Evolutionary conservation across 2,888 invertebrate genomes (phyloP), one percentile per base, ranked within the genome.

Genomic region (Trichopoda pennipes): DNA sequence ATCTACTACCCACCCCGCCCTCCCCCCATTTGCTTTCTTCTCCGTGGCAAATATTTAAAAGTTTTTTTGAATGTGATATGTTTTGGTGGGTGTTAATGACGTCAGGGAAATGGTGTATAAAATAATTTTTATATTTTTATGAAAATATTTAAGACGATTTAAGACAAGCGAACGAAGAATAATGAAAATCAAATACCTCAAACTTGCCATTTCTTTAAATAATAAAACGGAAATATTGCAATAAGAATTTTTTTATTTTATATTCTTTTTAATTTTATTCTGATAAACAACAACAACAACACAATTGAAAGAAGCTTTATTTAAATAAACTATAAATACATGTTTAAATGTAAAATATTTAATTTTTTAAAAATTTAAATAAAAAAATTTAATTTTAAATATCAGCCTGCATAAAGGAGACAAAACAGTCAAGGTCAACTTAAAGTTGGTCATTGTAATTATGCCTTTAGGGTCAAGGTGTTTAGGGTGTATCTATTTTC

Each of bases 1-100:
- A 38, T 4, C 17, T 4, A n/a, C n/a, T 32, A 0, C 1, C 4
- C 8, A 32, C 32, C 3, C 32, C 3, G 32, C 8, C 32, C 8
- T 8, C 8, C 32, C 4, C 4, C 32, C 3, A 3, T 38, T 12
- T 12, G 10, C 38, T 9, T n/a, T 12, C 17, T 17, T 56, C 14
- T 47, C 47, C 16, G 4, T 28, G 4, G 28, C 28, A 28, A 16
- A 23, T 16, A 17, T 23, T 28, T 23, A 19, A 38, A 2, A 38
- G 12, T 42, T 44, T 47, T 32, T 56, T 35, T 60, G 23, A 21
- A 42, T 49, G 32, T 66, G 49, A 42, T 38, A 32, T 63, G 47
- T 61, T n/a, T 56, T 63, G 21, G 77, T 77, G 77, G 77, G 77
- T 70, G 77, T 49, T 64, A 17, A 51, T 79, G 79, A 79, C 79